A percentile compares a stretch with the other conserved stretches of the same genome.
phyloP scores from a whole-genome alignment of 2,888 invertebrate species.

The Brenthis daphne region DNA sequence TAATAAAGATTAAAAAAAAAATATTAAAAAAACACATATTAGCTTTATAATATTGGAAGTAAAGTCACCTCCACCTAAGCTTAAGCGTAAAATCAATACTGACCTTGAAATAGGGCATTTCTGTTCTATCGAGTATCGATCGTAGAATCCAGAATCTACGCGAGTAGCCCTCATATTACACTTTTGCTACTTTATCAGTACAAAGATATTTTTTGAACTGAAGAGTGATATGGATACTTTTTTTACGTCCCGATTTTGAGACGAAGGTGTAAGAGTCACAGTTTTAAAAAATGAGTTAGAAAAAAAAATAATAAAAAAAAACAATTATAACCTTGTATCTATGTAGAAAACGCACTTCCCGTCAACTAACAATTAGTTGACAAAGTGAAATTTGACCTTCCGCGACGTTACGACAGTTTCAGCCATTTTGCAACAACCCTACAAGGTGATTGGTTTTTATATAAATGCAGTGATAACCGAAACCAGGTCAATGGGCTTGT shows the following conservation, averaged over 20 bases:
- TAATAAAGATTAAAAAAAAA: too few relatives aligned
- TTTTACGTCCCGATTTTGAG: too few relatives aligned
- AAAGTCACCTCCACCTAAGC: not conserved
- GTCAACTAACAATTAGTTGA: conserved; percentile 34
- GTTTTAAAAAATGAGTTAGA: too few relatives aligned
- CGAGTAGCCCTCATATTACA: too few relatives aligned
- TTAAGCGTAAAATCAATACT: conserved; percentile 14
- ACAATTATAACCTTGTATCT: conserved; percentile 16
- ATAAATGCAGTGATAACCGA: conserved; percentile 45
- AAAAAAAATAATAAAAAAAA: conserved; percentile 1
- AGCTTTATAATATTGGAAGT: not conserved
- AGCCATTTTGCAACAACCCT: conserved; percentile 67
- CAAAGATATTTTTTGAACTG: too few relatives aligned
- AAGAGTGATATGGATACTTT: too few relatives aligned
- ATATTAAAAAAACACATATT: too few relatives aligned
- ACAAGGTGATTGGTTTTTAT: conserved; percentile 62
- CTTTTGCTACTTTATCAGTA: too few relatives aligned
- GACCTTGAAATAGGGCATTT: conserved; percentile 18
- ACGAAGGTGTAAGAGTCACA: too few relatives aligned
- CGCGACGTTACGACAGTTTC: conserved; percentile 54
- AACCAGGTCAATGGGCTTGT: conserved; percentile 47
- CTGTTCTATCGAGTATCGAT: not conserved
- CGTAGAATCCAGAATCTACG: too few relatives aligned
- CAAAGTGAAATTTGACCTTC: conserved; percentile 72
- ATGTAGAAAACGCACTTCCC: conserved; percentile 31